These are phyloP conservation scores for Orientallactaga sibirica DNA, from an alignment of 2,797 vertebrate species.

Conservation along the genomic window DNA sequence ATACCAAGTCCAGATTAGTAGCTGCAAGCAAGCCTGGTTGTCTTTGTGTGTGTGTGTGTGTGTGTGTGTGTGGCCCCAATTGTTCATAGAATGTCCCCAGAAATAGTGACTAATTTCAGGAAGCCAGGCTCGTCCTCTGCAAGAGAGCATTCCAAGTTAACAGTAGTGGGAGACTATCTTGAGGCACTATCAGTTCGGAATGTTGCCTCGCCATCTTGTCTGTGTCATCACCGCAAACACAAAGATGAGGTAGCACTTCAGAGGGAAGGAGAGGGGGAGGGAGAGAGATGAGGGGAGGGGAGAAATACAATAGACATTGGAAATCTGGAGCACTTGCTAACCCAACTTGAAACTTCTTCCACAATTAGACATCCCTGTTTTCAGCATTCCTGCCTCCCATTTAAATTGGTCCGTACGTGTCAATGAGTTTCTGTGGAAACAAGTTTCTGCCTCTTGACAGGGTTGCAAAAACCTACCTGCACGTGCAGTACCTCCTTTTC, in stretches of 20 bases:
- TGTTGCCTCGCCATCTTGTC: background rate
- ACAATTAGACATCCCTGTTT: background rate
- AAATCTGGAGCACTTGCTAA: background rate
- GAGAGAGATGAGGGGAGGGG: background rate
- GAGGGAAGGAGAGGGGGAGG: background rate
- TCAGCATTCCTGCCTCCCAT: background rate
- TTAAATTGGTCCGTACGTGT: background rate
- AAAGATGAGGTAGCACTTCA: background rate
- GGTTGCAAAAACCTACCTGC: background rate
- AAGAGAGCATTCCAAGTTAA: background rate
- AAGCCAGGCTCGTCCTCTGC: background rate
- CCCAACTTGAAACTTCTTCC: background rate
- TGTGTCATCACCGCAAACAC: background rate
- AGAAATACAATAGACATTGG: background rate
- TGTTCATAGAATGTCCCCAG: background rate
- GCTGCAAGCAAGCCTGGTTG: accelerated
- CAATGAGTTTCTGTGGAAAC: background rate
- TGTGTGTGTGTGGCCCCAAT: too few relatives aligned
- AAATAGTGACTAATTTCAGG: background rate
- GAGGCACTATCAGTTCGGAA: background rate
- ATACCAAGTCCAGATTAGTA: background rate
- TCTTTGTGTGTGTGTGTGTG: too few relatives aligned
- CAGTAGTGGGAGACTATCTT: background rate
- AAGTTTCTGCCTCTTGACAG: background rate
- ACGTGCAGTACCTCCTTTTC: background rate